A percentile compares a stretch with the other conserved stretches of the same genome.
phyloP scores from a whole-genome alignment of 2,888 invertebrate genomes.

The Luperina testacea region DNA sequence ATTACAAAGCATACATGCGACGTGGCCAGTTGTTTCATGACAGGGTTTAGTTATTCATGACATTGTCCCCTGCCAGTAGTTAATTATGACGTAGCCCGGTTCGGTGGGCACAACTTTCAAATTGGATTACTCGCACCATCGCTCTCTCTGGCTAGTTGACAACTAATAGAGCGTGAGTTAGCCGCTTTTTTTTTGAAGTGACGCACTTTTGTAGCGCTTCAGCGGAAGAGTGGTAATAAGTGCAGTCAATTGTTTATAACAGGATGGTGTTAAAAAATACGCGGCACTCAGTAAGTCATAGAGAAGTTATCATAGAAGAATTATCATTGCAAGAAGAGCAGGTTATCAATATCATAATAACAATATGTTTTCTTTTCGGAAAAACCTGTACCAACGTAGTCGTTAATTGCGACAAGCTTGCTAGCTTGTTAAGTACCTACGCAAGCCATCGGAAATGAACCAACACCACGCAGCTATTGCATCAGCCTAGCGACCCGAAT shows the following conservation, averaged over 20 bases:
- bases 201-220: constrained; percentile 43
- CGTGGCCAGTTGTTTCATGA: constrained; percentile 58
- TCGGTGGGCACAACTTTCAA: constrained; percentile 79
- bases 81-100: constrained; percentile 80
- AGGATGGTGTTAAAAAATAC: not conserved
- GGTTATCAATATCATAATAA: not conserved
- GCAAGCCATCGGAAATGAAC: too few relatives aligned
- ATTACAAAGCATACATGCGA: constrained; percentile 47
- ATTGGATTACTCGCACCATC: constrained; percentile 82
- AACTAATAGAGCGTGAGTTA: constrained; percentile 63
- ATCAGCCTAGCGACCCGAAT: too few relatives aligned
- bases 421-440: too few relatives aligned
- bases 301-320: not conserved
- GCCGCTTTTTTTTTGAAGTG: constrained; percentile 53
- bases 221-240: constrained; percentile 10
- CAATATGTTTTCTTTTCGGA: not conserved
- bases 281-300: not conserved
- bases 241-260: constrained; percentile 1
- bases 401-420: constrained; percentile 1
- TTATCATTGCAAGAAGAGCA: not conserved
- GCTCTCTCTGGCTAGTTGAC: constrained; percentile 69
- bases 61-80: constrained; percentile 76
- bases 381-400: not conserved
- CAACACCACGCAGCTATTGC: too few relatives aligned
- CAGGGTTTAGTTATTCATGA: constrained; percentile 83